Conservation (phyloP, 1,140 invertebrate species). For the Lepidostoma basale region DNA sequence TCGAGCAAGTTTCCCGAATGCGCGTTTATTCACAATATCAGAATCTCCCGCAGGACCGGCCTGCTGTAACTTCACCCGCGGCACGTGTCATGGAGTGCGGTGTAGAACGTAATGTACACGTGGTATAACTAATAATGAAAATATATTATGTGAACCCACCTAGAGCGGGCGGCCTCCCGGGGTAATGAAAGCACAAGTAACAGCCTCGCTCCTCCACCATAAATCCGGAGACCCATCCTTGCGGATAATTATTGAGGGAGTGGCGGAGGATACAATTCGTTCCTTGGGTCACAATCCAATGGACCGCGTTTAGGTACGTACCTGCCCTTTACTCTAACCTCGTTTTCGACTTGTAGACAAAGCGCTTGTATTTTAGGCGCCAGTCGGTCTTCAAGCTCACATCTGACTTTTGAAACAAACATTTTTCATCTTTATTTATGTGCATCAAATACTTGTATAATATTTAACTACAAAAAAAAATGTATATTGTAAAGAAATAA, state of each 20-base stretch:
- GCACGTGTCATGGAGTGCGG: too few species aligned
- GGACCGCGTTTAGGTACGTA: background rate
- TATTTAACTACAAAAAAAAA: too few species aligned
- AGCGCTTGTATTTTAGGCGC: too few species aligned
- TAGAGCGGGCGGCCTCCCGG: background rate
- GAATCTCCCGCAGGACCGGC: background rate
- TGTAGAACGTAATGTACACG: background rate
- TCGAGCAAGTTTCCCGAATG: background rate
- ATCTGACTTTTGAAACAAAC: too few species aligned
- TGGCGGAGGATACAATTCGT: background rate
- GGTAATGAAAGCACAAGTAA: slow-evolving; percentile 31
- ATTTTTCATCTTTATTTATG: too few species aligned
- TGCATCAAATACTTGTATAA: too few species aligned
- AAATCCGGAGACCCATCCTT: slow-evolving; percentile 26
- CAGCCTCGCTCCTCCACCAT: slow-evolving; percentile 22
- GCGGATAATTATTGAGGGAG: background rate
- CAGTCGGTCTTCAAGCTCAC: too few species aligned
- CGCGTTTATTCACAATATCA: slow-evolving; percentile 1
- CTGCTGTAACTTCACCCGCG: too few species aligned
- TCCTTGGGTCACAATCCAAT: background rate
- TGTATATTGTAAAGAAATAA: too few species aligned
- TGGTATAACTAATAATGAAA: slow-evolving; percentile 25
- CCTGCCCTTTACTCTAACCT: too few species aligned
- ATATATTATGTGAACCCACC: slow-evolving; percentile 1
- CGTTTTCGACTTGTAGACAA: too few species aligned